A percentile compares a stretch with the other conserved stretches of the same genome.
These are phyloP conservation scores for Chloromyia formosa DNA, from an alignment of 2,888 invertebrate genomes.

Conservation along the genomic window DNA sequence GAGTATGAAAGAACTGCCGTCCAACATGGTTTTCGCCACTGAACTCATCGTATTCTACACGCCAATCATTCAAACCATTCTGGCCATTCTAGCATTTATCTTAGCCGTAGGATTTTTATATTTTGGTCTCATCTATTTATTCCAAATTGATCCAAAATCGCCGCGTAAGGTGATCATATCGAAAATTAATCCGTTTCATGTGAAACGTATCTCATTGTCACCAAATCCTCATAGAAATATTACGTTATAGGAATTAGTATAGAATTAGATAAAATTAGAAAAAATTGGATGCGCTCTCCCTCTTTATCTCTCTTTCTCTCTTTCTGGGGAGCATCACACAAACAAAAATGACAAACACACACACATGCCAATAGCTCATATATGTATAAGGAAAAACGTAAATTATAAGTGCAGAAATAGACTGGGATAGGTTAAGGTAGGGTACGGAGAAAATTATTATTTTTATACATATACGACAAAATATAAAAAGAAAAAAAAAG, in stretches of 20 bases:
- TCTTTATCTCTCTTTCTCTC: neutral
- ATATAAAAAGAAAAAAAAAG: too few species aligned
- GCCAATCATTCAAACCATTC: slow-evolving; percentile 64
- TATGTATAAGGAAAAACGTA: neutral
- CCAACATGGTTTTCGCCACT: slow-evolving; percentile 64
- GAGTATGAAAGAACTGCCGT: slow-evolving; percentile 69
- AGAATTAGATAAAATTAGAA: neutral
- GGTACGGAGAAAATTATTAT: neutral
- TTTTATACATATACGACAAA: too few species aligned
- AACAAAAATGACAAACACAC: neutral
- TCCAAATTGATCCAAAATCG: slow-evolving; percentile 19
- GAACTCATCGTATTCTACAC: slow-evolving; percentile 66
- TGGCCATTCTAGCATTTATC: slow-evolving; percentile 50
- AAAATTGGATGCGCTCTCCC: neutral
- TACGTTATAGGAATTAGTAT: neutral
- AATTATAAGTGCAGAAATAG: neutral
- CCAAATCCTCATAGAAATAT: neutral
- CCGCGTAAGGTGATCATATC: slow-evolving; percentile 27
- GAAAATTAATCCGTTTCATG: slow-evolving; percentile 32
- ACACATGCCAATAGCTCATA: neutral
- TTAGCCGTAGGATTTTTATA: slow-evolving; percentile 27
- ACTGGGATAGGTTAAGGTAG: slow-evolving; percentile 16
- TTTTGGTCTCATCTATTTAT: slow-evolving; percentile 32
- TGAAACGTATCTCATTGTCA: neutral
- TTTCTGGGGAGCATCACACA: neutral